Percentiles rank a stretch among this genome's conserved stretches.
phyloP scores from a whole-genome alignment of 2,888 invertebrate species.

The Mantis religiosa region DNA sequence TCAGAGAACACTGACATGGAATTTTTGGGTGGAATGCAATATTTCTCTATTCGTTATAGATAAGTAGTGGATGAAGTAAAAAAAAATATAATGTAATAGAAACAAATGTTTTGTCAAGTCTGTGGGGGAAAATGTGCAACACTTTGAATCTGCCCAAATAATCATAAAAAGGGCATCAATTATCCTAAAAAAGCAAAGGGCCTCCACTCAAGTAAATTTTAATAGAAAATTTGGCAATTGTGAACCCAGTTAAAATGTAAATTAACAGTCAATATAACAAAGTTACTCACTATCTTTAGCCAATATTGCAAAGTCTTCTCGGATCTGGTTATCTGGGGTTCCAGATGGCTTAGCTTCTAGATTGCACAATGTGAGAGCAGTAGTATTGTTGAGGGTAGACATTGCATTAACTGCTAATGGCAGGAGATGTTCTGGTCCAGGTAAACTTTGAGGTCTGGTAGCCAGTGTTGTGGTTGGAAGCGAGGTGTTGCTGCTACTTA shows the following conservation, averaged over 20 bases:
- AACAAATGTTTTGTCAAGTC: too few relatives aligned
- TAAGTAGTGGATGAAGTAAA: too few relatives aligned
- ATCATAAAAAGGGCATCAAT: too few relatives aligned
- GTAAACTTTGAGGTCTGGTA: slow-evolving; percentile 55
- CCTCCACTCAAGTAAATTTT: not conserved
- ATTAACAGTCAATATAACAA: not conserved
- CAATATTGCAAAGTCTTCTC: slow-evolving; percentile 63
- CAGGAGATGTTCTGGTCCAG: slow-evolving; percentile 49
- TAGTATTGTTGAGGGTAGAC: slow-evolving; percentile 10
- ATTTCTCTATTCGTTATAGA: too few relatives aligned
- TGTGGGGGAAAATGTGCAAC: too few relatives aligned
- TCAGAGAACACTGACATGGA: too few relatives aligned
- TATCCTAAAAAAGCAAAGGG: too few relatives aligned
- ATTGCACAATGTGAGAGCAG: slow-evolving; percentile 2
- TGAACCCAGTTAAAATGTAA: not conserved
- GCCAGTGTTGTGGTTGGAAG: slow-evolving; percentile 41
- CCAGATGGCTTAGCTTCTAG: slow-evolving; percentile 13
- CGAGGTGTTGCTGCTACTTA: slow-evolving; percentile 39
- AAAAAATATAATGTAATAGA: too few relatives aligned
- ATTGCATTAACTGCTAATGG: slow-evolving; percentile 33
- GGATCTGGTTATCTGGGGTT: slow-evolving; percentile 44
- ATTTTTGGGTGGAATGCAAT: too few relatives aligned
- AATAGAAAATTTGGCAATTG: slow-evolving; percentile 4
- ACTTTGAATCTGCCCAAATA: too few relatives aligned
- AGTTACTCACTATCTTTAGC: slow-evolving; percentile 59